Base-by-base conservation (phyloP, 2,888 invertebrate genomes). In the Zaprionus bogoriensis region DNA sequence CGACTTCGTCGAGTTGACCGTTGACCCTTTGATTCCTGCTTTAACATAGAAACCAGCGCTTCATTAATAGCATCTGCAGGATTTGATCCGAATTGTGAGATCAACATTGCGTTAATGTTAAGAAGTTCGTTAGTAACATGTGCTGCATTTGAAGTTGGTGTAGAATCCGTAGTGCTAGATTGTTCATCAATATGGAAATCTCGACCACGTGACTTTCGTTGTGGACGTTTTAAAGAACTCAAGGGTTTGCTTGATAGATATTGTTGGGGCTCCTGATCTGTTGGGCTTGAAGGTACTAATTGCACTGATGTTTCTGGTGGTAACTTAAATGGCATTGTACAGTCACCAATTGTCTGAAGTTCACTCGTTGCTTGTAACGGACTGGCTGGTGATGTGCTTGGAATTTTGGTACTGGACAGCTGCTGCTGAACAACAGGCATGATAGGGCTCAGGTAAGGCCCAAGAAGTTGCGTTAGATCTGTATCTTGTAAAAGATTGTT, bases 251-350 rank as follows among this genome's bases (percentile, higher is more conserved):
- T 50, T 2, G 20, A 28, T 4, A 60, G 23, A 7, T 25, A 42
- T 5, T 57, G 61, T 3, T 55, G 51, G 0, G 57, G 39, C 7
- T 75, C 72, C 3, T 51, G 51, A 14, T 88, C 89, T 14, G 88
- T 83, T 0, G 87, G 82, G 53, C 88, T 87, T 3, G 90, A 89
- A 1, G 89, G 90, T 10, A 91, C 89, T 50, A 91, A 73, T 51
- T 91, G 90, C 0, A 91, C 90, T 0, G 90, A 91, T 3, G 91
- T 90, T 64, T 90, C 90, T 12, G 90, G 90, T 2, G 90, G 90
- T 38, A 91, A 57, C 54, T 90, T 90, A 48, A 90, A 91, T 0
- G 90, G 88, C 61, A 90, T 88, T 4, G 89, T 77, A 7, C 80
- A 75, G 2, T 76, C 77, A 9, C 57, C 52, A 9, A 78, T 39